Base-by-base conservation (phyloP, 1,140 invertebrate genomes). In the Branchinecta lynchi region DNA sequence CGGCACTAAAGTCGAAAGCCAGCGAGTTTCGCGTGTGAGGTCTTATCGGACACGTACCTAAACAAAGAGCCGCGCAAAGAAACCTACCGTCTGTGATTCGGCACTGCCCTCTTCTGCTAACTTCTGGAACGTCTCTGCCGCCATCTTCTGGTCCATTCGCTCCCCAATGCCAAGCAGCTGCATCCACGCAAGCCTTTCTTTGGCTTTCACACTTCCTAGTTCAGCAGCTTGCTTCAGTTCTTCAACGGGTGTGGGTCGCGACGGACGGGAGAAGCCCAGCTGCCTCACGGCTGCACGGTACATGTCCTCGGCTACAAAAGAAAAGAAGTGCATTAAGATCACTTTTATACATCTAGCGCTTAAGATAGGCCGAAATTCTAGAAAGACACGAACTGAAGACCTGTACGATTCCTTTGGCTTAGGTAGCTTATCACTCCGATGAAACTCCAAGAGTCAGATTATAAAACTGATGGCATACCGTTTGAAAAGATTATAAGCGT, bases 131-230 rank as follows among this genome's bases (percentile, higher is more conserved):
- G 88, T 87, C 67, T 84, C 78, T 72, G 83, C 84, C 2, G 93
- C 90, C 73, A 83, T 83, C 43, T 83, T 79, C 70, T 96, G 83
- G 79, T 96, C 86, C 72, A 92, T 86, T 67, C 83, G 82, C 15
- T 84, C 75, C 70, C 82, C 79, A 32, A 82, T 80, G 3, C 94
- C 95, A 73, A 96, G 86, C 3, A 98, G 77, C 70, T 88, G 83
- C 0, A 87, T 88, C 87, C 93, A 94, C 0, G 91, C 93, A 8
- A 96, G 76, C 76, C 88, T 84, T 69, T 91, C 87, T 76, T 87
- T 83, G 0, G 94, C 89, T 73, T 88, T 85, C 7, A 80, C 79
- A 76, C 96, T 90, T 45, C 90, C 91, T 20, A 87, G 79, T 66
- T 86, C 84, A 0, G 91, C 87, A 0, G 93, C 89, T 72, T 85